Conservation (phyloP, 2,113 vertebrate genomes). For the Sturnira hondurensis region DNA sequence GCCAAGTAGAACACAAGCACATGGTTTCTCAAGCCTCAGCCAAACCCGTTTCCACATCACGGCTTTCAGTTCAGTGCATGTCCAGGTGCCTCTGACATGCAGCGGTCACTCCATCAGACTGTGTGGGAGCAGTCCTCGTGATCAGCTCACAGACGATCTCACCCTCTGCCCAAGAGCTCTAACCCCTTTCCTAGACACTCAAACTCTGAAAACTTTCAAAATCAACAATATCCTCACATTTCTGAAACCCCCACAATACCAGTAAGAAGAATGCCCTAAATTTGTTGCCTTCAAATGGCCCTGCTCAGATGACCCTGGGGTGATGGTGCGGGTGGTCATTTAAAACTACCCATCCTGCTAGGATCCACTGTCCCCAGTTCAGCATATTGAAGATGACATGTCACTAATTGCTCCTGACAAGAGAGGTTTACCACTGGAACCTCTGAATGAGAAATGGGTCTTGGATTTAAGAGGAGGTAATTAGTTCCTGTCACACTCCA, state of each 20-base stretch:
- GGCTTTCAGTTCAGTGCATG: background rate
- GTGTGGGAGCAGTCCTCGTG: fast-evolving
- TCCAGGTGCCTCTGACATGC: background rate
- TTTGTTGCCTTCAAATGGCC: background rate
- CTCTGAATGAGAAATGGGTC: conserved; percentile 40
- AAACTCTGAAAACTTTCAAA: background rate
- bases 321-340: background rate
- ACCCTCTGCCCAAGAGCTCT: background rate
- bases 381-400: background rate
- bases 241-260: background rate
- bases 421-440: conserved; percentile 40
- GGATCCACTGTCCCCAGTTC: background rate
- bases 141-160: background rate
- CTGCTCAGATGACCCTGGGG: background rate
- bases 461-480: conserved; percentile 38
- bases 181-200: background rate
- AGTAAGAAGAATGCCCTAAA: background rate
- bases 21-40: background rate
- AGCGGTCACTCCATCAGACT: no score
- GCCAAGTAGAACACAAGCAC: background rate
- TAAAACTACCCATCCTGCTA: background rate
- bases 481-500: conserved; percentile 31
- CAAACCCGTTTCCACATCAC: background rate
- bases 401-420: conserved; percentile 50
- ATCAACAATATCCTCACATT: background rate